phyloP scores from a whole-genome alignment of 2,113 vertebrate genomes.

The Excalfactoria chinensis region DNA sequence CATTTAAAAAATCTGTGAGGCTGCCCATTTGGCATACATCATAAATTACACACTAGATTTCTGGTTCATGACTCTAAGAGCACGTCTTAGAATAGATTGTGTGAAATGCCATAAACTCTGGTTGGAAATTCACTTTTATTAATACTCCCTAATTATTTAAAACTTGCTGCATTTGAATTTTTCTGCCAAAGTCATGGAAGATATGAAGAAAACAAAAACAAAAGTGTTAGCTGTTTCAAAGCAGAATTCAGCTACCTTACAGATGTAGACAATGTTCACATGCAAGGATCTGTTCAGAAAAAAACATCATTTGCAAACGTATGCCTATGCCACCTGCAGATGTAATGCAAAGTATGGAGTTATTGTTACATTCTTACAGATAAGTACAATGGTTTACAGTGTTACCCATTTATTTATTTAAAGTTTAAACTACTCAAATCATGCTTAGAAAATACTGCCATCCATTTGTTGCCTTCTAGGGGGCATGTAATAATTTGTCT shows the following conservation, averaged over 20 bases:
- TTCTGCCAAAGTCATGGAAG: slow-evolving; percentile 3
- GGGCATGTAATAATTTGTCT: not conserved
- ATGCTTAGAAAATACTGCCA: not conserved
- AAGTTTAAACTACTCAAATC: not conserved
- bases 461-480: not conserved
- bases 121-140: slow-evolving; percentile 43
- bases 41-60: slow-evolving; percentile 36
- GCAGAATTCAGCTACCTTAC: not conserved
- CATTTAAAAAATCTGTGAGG: slow-evolving; percentile 23
- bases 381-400: not conserved
- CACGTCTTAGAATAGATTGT: slow-evolving; percentile 17
- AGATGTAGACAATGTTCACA: not conserved
- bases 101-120: slow-evolving; percentile 13
- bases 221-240: not conserved
- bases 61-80: not conserved
- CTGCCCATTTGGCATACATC: slow-evolving; percentile 13
- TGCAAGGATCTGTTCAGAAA: not conserved
- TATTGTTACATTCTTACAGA: not conserved
- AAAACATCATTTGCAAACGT: not conserved
- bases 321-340: not conserved
- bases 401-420: not conserved
- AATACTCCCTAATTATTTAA: slow-evolving; percentile 48
- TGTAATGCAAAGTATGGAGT: not conserved
- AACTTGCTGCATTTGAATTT: not conserved
- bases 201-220: not conserved